Evolutionary conservation across 2,888 invertebrate genomes (phyloP), one percentile per base, ranked within the genome.

Genomic region (Dynastes maya): DNA sequence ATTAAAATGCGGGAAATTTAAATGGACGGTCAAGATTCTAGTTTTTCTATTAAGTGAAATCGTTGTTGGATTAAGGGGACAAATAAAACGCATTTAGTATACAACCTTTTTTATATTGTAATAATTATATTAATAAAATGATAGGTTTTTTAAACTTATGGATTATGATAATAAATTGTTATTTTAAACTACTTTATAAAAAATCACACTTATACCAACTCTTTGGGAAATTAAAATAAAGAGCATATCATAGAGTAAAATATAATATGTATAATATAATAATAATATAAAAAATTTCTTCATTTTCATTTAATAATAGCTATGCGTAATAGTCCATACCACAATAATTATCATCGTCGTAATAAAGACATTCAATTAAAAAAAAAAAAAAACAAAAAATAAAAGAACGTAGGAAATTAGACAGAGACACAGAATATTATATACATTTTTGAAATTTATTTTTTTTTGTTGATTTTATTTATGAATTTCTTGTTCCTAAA

Each of bases 201-300:
- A 87, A 88, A 88, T 87, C 87, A 87, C 88, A 88, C 88, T 86
- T 85, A 87, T 87, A 88, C 88, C 87, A 86, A 86, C 85, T 88
- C 88, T 88, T 88, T 88, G 88, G 88, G 86, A 88, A 88, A 84
- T 83, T 85, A 83, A 82, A 78, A 82, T 80, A 81, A 83, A 82
- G 80, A 82, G 82, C 79, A 81, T 55, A 55, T 55, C 22, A 22
- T 80, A 81, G 76, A 79, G 74, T 40, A 74, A 72, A 74, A 80
- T 78, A 78, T 68, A 45, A 75, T 72, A 63, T 55, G 22, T 55
- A 55, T 55, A n/a, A 55, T 55, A 55, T 55, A 55, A 55, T 53
- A n/a, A 53, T 55, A 55, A 55, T 55, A 55, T 55, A 55, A 55
- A 55, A 55, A 55, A 27, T 55, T 55, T 22, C 16, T 55, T 22